Base-by-base conservation (phyloP, 2,113 vertebrate species). In the Tyrannus savana region DNA sequence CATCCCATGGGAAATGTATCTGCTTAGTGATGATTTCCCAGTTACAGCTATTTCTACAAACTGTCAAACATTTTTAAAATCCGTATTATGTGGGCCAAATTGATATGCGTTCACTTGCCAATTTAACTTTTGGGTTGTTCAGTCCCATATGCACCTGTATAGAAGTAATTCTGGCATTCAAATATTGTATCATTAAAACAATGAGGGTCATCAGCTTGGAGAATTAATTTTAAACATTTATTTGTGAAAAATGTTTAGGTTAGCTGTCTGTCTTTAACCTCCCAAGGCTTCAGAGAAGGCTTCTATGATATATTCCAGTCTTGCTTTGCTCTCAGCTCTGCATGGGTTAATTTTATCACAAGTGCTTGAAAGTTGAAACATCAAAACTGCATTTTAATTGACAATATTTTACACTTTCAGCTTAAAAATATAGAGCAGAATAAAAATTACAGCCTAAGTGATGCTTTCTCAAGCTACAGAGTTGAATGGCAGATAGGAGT, bases 1-100 rank as follows among this genome's bases (percentile, higher is more conserved):
- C 33, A 86, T 83, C 50, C 28, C 73, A 47, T 5, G 47, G 44
- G 80, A 92, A 93, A 81, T 25, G 7, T n/a, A 72, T 67, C 47
- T 78, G 42, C 80, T 87, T 77, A 78, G 76, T 44, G 50, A 84
- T 47, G 60, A 84, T 22, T 87, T 90, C 52, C 63, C 76, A 94
- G 79, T 89, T 81, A 90, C 42, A 86, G 68, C 30, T 93, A 95
- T 93, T 95, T 93, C 90, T 91, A 44, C 27, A 81, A 90, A 77
- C 30, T 78, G 76, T 86, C 82, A 79, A 71, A 67, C 37, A n/a
- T 35, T 59, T 80, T 88, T 63, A 0, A 71, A 50, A 87, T 88
- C 55, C 50, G 9, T 69, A 67, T 53, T 79, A 69, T 8, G 19
- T 39, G 16, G 44, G 50, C 35, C 39, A 91, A 69, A 64, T 12